Conservation (phyloP, 2,888 invertebrate genomes). For the Polyploca ridens region DNA sequence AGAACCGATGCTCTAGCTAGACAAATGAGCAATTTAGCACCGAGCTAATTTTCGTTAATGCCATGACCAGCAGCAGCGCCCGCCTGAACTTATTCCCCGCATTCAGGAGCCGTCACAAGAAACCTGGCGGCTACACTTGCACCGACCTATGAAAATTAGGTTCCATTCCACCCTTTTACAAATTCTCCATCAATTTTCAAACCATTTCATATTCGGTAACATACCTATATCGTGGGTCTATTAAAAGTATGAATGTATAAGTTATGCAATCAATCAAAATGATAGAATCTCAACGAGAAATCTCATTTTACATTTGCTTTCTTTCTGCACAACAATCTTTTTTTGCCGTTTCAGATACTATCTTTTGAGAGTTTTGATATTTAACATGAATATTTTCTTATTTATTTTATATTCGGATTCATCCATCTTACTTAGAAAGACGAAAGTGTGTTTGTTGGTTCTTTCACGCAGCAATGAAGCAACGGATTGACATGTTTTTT, state of each 20-base stretch:
- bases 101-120: slow-evolving; percentile 37
- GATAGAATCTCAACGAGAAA: slow-evolving; percentile 21
- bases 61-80: slow-evolving; percentile 36
- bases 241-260: slow-evolving; percentile 16
- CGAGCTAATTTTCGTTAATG: slow-evolving; percentile 52
- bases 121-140: slow-evolving; percentile 23
- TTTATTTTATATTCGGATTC: too few species aligned
- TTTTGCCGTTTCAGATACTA: too few species aligned
- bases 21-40: slow-evolving; percentile 22
- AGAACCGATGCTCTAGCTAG: slow-evolving; percentile 22
- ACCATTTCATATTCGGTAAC: background rate
- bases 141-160: slow-evolving; percentile 27
- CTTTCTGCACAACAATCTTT: too few species aligned
- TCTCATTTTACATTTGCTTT: slow-evolving; percentile 14
- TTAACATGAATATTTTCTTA: too few species aligned
- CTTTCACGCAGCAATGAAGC: too few species aligned
- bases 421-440: too few species aligned
- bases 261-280: slow-evolving; percentile 33
- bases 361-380: too few species aligned
- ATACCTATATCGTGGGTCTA: too few species aligned
- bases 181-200: slow-evolving; percentile 15
- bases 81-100: slow-evolving; percentile 25
- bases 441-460: too few species aligned
- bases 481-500: too few species aligned
- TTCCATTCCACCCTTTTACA: slow-evolving; percentile 20